Base-by-base conservation (phyloP, 2,888 invertebrate species). In the Scaptomyza polygonia region DNA sequence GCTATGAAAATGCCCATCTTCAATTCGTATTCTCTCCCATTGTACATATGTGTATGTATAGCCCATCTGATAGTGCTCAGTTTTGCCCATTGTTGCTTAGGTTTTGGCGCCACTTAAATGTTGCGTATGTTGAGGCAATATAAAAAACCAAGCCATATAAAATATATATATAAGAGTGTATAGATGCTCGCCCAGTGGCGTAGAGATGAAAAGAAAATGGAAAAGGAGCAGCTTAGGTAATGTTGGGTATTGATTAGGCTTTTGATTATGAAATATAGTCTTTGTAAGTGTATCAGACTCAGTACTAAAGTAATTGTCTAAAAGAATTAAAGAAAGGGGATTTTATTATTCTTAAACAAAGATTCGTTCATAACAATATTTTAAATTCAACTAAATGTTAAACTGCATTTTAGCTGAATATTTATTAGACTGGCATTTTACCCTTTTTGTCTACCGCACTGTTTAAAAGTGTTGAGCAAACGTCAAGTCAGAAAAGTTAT, bases 71-170 rank as follows among this genome's bases (percentile, higher is more conserved):
- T 83, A 73, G 69, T 70, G 68, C 69, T 79, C 67, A 62, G 64
- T 53, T 54, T 49, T 53, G 55, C 8, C 44, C 56, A 56, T 76
- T 77, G 45, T 66, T 67, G 65, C 18, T 44, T 67, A 68, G 72
- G 70, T 65, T 51, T 49, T 84, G 82, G 82, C 82, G 82, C 86
- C 86, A 84, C 78, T 75, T 70, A 77, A 81, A 81, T 81, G 84
- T 83, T 76, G 80, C 80, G 73, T 83, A 86, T 85, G 66, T 62
- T 62, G 74, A 51, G 32, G 51, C 67, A 56, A 77, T 72, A 71
- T 55, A 64, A 63, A 69, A 71, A 70, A 64, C 63, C 62, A 54
- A 70, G 43, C 76, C 79, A 76, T 72, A 81, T 85, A 76, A 85
- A 79, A 79, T 3, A 79, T 64, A 63, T 70, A 67, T 80, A 76